Percentiles rank a stretch among this genome's conserved stretches.
phyloP scores from a whole-genome alignment of 2,888 invertebrate genomes.

The Diplazon laetatorius region DNA sequence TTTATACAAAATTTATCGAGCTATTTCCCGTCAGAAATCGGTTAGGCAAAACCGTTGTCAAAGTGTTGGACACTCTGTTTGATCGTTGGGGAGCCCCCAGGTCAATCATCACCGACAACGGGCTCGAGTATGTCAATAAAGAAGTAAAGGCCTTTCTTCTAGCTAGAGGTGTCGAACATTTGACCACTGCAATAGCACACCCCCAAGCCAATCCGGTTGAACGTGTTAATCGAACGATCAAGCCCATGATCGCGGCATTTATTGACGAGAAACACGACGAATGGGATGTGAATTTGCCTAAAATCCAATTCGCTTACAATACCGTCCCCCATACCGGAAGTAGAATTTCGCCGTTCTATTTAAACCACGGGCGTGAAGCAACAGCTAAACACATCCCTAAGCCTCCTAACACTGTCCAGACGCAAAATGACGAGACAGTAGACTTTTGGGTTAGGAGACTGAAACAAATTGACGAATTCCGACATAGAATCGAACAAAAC shows the following conservation, averaged over 20 bases:
- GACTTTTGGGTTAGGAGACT: not conserved
- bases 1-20: conserved; percentile 13
- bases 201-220: conserved; percentile 56
- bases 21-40: not conserved
- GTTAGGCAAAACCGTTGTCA: conserved; percentile 27
- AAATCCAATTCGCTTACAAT: conserved; percentile 43
- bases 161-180: conserved; percentile 44
- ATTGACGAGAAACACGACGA: conserved; percentile 43
- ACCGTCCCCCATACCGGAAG: conserved; percentile 45
- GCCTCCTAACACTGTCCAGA: not conserved
- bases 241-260: conserved; percentile 40
- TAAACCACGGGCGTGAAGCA: conserved; percentile 45
- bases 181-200: conserved; percentile 43
- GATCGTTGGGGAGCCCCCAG: conserved; percentile 59
- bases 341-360: conserved; percentile 40
- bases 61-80: conserved; percentile 49
- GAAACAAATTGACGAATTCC: conserved; percentile 2
- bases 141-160: conserved; percentile 41
- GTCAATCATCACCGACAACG: conserved; percentile 52
- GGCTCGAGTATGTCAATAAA: conserved; percentile 34
- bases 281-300: conserved; percentile 55
- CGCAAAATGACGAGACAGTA: not conserved
- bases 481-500: not conserved
- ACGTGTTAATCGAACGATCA: conserved; percentile 42
- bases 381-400: not conserved